Percentiles rank a stretch among this genome's conserved stretches.
These are phyloP conservation scores for Drosophila anomalipes DNA, from an alignment of 2,888 invertebrate genomes.

Conservation along the genomic window DNA sequence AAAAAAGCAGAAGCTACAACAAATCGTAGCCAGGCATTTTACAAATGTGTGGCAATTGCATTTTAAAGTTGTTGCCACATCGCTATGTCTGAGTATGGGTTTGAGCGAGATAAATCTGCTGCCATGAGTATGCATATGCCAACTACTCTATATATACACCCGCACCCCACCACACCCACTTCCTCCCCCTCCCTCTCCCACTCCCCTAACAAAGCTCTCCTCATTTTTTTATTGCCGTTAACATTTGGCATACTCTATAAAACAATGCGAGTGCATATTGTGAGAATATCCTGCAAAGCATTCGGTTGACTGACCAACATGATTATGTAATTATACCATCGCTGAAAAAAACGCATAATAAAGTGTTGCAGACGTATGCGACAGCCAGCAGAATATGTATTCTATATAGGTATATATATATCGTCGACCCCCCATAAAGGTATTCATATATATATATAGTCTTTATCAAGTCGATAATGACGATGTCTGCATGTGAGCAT, in stretches of 20 bases:
- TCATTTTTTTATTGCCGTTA: constrained; percentile 55
- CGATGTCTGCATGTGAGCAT: too few relatives aligned
- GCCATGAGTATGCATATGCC: constrained; percentile 5
- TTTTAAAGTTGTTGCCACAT: constrained; percentile 62
- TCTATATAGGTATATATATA: too few relatives aligned
- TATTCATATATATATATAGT: not conserved
- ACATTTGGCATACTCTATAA: constrained; percentile 46
- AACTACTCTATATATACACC: not conserved
- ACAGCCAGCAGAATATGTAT: not conserved
- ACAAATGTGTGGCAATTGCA: constrained; percentile 69
- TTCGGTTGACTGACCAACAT: constrained; percentile 51
- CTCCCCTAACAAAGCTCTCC: not conserved
- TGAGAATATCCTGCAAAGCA: constrained; percentile 37
- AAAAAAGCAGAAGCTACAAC: constrained; percentile 20
- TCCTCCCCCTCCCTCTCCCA: not conserved
- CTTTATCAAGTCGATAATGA: too few relatives aligned
- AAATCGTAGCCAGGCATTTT: constrained; percentile 44
- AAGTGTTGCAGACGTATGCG: not conserved
- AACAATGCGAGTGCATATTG: constrained; percentile 10
- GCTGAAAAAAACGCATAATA: not conserved
- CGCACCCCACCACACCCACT: not conserved
- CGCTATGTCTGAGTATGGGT: constrained; percentile 26
- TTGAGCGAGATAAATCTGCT: constrained; percentile 26
- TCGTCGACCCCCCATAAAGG: not conserved
- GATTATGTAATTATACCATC: constrained; percentile 51